Evolutionary conservation across 2,797 vertebrate genomes (phyloP).

Genomic region (Lophius americanus): DNA sequence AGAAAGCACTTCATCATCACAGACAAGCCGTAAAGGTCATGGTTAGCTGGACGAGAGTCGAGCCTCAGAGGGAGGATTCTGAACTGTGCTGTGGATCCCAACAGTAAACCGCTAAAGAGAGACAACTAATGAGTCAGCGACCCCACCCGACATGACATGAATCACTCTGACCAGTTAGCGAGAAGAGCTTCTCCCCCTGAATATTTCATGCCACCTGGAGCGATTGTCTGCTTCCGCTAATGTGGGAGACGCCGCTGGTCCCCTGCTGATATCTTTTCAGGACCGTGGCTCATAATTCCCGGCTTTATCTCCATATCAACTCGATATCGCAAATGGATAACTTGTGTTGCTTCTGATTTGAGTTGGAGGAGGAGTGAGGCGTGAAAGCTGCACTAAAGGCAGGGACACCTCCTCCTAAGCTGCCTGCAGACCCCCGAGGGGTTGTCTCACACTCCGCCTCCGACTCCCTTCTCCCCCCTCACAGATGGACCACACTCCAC

Average conservation of each 20-base stretch:
- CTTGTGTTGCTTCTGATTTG: constrained; percentile 90
- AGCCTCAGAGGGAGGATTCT: constrained; percentile 17
- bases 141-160: constrained; percentile 21
- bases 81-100: constrained; percentile 15
- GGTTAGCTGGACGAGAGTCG: constrained; percentile 2
- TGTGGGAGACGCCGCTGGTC: constrained; percentile 83
- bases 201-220: constrained; percentile 91
- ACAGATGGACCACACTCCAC: constrained; percentile 70
- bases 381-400: constrained; percentile 87
- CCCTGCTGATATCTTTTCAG: constrained; percentile 81
- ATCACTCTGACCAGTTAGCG: constrained; percentile 82
- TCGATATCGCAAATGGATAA: constrained; percentile 92
- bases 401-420: constrained; percentile 82
- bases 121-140: constrained; percentile 37
- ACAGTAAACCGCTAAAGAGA: constrained; percentile 17
- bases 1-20: not conserved
- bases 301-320: constrained; percentile 89
- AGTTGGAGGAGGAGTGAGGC: constrained; percentile 87
- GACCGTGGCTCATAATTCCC: constrained; percentile 84
- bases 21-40: constrained; percentile 4
- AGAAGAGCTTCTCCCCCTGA: constrained; percentile 85
- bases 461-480: constrained; percentile 34
- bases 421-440: constrained; percentile 55
- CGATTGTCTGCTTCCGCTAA: constrained; percentile 83
- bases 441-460: constrained; percentile 40